phyloP scores from a whole-genome alignment of 2,113 vertebrate genomes.

The Toxostoma redivivum region DNA sequence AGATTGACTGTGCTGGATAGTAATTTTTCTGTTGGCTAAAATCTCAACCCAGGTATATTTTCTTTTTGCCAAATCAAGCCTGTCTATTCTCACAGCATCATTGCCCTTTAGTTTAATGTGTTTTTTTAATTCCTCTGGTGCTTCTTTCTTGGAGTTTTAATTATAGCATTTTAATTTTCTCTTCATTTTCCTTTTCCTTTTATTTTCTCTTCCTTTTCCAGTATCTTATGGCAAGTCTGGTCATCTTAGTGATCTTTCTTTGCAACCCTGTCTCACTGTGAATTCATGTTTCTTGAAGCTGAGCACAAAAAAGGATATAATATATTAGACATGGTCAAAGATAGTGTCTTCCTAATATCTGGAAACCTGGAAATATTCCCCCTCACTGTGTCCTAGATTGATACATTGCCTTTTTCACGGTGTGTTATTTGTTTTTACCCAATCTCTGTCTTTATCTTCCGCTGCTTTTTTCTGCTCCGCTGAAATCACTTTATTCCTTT shows the following conservation, averaged over 20 bases:
- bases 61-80: neutral
- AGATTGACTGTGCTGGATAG: neutral
- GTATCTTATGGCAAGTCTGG: neutral
- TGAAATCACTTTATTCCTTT: neutral
- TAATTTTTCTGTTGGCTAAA: neutral
- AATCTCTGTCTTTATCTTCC: neutral
- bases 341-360: neutral
- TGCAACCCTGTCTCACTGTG: neutral
- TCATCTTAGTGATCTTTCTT: neutral
- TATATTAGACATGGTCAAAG: neutral
- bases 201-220: too few relatives aligned
- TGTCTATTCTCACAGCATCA: neutral
- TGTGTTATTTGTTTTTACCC: neutral
- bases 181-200: neutral
- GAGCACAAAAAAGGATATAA: neutral
- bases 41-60: fast-evolving
- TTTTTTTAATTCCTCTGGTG: neutral
- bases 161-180: neutral
- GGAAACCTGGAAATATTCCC: neutral
- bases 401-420: neutral
- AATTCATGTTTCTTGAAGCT: neutral
- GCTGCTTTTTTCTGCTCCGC: neutral
- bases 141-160: neutral
- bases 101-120: neutral
- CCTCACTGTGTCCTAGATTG: neutral